Conservation (phyloP, 2,113 vertebrate genomes). For the Paramormyrops kingsleyae region DNA sequence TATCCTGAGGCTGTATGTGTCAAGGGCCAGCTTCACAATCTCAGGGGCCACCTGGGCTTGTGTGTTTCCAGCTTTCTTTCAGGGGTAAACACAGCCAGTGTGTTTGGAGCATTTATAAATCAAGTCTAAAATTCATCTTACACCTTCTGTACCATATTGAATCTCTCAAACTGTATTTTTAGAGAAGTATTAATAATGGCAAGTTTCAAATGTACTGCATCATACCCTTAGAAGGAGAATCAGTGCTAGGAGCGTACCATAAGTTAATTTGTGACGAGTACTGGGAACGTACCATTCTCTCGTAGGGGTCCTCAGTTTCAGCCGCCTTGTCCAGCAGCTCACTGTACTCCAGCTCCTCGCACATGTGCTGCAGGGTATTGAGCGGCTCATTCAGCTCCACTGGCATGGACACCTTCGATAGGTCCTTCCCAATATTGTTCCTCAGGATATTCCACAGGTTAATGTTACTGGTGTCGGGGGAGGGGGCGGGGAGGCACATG, state of each 20-base stretch:
- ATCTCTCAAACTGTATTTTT: neutral
- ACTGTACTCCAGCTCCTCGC: constrained; percentile 95
- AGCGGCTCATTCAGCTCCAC: constrained; percentile 97
- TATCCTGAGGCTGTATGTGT: neutral
- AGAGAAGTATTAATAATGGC: neutral
- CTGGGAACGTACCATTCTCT: constrained; percentile 80
- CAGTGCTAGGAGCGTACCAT: neutral
- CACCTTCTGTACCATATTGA: neutral
- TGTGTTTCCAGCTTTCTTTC: neutral
- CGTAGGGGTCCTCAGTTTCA: constrained; percentile 83
- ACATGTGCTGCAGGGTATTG: constrained; percentile 96
- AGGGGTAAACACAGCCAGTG: neutral
- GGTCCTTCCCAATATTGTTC: constrained; percentile 97
- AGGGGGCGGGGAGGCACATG: constrained; percentile 82
- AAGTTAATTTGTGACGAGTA: neutral
- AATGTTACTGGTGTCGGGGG: constrained; percentile 93
- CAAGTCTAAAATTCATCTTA: neutral
- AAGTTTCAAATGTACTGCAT: neutral
- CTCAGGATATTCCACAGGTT: constrained; percentile 98
- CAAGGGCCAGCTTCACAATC: neutral
- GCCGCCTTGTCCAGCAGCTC: constrained; percentile 95
- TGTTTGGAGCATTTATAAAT: neutral
- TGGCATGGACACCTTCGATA: constrained; percentile 98
- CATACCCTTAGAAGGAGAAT: neutral
- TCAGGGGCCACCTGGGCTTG: neutral